Base-by-base conservation (phyloP, 2,113 vertebrate species). In the Nycticebus coucang region DNA sequence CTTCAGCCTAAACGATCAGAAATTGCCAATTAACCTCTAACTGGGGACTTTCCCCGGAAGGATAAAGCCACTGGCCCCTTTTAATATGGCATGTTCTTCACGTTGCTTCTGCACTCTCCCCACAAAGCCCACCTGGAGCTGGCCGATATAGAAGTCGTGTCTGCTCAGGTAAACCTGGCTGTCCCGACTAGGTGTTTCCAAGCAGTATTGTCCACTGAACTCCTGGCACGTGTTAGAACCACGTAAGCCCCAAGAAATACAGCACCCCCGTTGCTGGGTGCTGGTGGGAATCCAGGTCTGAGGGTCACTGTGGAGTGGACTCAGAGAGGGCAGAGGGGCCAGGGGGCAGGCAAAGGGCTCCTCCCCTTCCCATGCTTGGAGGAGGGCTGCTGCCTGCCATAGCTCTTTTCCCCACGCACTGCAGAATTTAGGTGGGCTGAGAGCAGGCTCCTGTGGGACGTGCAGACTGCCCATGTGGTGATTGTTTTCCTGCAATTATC, bases 391-490 rank as follows among this genome's bases (percentile, higher is more conserved):
- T 15, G 4, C 50, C 45, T 12, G 19, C 7, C 2, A 41, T 15
- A 7, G 18, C 4, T 14, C 57, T 9, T 9, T 55, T 5, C 10
- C 6, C 13, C 5, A 3, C 21, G 13, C 1, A 6, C 2, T 9
- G 45, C 35, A 7, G 7, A 68, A 33, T 17, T 19, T 17, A 35
- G n/a, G 14, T 15, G 53, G 50, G 8, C 11, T 17, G 53, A 35
- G 17, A 55, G 0, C 57, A 4, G 2, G 2, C 21, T 33, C 12
- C 24, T 1, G 0, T 5, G 2, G 8, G 41, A 8, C 0, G 2
- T 1, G 1, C 9, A 59, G 35, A 35, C 53, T 30, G 30, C 4
- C 55, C 1, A 1, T 0, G 7, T 0, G 7, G 0, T 41, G 7
- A 28, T 9, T 30, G 7, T 57, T 37, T 24, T n/a, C 84, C 81